phyloP scores from a whole-genome alignment of 30 jellyfish, hydroid and myxozoan genomes.

The Rhopilema esculentum region DNA sequence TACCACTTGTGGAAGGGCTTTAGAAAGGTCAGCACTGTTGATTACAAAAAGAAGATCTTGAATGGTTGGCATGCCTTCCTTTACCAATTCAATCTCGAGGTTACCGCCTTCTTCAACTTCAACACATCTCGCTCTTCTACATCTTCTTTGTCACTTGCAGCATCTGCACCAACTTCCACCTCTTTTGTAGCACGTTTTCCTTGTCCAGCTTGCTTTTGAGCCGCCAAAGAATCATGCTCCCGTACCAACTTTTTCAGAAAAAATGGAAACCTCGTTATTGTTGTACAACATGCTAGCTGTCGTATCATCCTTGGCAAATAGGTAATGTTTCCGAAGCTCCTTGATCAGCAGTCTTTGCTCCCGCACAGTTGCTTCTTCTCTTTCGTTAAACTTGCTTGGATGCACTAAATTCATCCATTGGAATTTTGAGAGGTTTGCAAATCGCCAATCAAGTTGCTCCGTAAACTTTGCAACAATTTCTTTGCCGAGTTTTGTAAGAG shows the following conservation, averaged over 20 bases:
- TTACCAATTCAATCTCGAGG: conserved; percentile 19
- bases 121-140: not conserved
- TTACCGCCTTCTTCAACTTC: not conserved
- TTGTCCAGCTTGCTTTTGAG: conserved; percentile 27
- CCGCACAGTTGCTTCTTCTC: conserved; percentile 52
- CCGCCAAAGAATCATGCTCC: conserved; percentile 46
- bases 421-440: conserved; percentile 41
- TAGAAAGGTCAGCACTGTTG: conserved; percentile 36
- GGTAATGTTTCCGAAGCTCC: conserved; percentile 45
- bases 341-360: conserved; percentile 53
- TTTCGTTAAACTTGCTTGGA: conserved; percentile 45
- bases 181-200: conserved; percentile 12
- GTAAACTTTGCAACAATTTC: conserved; percentile 47
- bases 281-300: conserved; percentile 44
- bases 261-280: conserved; percentile 24
- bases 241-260: conserved; percentile 15
- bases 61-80: conserved; percentile 42
- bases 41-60: conserved; percentile 21
- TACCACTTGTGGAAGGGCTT: conserved; percentile 9
- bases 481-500: conserved; percentile 26
- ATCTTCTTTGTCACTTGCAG: not conserved
- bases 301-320: conserved; percentile 37
- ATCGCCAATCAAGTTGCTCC: conserved; percentile 60
- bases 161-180: conserved; percentile 14
- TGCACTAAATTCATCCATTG: conserved; percentile 35